Base-by-base conservation (phyloP, 2,888 invertebrate species). In the Omphaloscelis lunosa region DNA sequence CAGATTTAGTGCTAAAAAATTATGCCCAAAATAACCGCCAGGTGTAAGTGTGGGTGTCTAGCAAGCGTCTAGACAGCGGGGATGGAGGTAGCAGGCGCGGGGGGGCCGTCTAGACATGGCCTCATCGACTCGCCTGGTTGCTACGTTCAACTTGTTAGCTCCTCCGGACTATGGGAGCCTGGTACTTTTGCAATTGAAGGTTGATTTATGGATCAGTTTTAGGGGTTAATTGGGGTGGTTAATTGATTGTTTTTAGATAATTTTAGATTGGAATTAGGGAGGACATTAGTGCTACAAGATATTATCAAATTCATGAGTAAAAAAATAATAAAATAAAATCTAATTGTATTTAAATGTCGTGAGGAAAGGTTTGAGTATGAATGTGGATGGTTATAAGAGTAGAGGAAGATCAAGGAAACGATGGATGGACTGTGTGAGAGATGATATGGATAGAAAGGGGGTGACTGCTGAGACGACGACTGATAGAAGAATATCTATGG, bases 61-160 rank as follows among this genome's bases (percentile, higher is more conserved):
- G 83, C 72, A 51, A 48, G 29, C 58, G 86, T 79, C 86, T 86
- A 88, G 86, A 86, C 86, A 69, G 34, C 66, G 17, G 45, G 86
- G 69, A 23, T 5, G 65, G 20, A 29, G 39, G 7, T 1, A 27
- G 58, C 15, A 45, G 76, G 59, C 23, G 67, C n/a, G 53, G 51
- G 75, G 77, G 66, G 53, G 59, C 12, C 45, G 83, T 77, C 86
- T 81, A 81, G 85, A 75, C 87, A 29, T 41, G 74, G 62, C 82
- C 79, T 77, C 77, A 85, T 87, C 81, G 89, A 83, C 87, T 78
- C 68, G 80, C 61, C 39, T 72, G 62, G 86, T 87, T 83, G 81
- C 85, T 81, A 79, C 39, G 67, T 45, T 34, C n/a, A 72, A 75
- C 63, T 74, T 61, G 63, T 27, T n/a, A 65, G 39, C 75, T 77